phyloP scores from a whole-genome alignment of 2,888 invertebrate species.

The Agrochola litura region DNA sequence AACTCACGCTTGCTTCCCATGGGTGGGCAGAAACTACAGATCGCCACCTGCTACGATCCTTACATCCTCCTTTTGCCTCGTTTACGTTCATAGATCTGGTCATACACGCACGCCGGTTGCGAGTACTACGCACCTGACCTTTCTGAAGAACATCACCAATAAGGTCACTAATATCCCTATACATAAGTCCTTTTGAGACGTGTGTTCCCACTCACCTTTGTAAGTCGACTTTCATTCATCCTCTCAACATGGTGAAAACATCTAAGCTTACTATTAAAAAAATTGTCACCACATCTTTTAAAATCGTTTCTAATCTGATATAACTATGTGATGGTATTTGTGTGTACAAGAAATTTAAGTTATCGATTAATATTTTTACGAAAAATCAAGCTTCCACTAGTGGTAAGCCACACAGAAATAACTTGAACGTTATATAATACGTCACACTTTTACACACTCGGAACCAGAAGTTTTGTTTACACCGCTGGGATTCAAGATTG shows the following conservation, averaged over 20 bases:
- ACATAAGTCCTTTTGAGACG: background rate
- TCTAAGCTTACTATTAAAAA: background rate
- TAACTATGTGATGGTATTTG: background rate
- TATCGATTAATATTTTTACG: background rate
- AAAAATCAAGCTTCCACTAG: background rate
- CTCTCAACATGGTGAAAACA: background rate
- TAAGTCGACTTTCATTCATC: background rate
- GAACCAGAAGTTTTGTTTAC: slow-evolving; percentile 16
- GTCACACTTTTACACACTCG: background rate
- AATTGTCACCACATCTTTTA: no score
- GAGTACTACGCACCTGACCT: background rate
- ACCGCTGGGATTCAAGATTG: slow-evolving; percentile 26
- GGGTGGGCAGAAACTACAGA: background rate
- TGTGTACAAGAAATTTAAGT: background rate
- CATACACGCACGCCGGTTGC: background rate
- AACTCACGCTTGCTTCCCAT: background rate
- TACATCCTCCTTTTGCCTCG: background rate
- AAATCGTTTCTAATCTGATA: background rate
- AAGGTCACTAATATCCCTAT: background rate
- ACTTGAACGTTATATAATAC: background rate
- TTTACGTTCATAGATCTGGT: background rate
- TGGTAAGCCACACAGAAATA: slow-evolving; percentile 2
- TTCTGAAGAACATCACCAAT: background rate
- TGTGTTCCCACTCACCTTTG: background rate
- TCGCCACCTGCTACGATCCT: background rate